Base-by-base conservation (phyloP, 2,113 vertebrate species). In the Micromys minutus region DNA sequence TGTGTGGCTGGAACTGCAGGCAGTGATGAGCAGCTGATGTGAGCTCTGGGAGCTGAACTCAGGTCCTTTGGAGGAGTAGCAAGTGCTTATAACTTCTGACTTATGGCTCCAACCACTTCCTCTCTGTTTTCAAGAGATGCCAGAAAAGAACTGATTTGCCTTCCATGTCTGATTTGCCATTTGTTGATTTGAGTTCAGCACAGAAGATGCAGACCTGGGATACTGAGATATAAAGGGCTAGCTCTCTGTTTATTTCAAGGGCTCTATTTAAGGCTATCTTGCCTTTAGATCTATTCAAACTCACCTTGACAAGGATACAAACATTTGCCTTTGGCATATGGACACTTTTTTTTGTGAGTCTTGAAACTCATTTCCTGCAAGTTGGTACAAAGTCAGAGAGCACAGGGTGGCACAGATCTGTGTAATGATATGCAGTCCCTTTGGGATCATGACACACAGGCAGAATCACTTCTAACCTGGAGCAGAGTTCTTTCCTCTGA, bases 291-390 rank as follows among this genome's bases (percentile, higher is more conserved):
- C 45, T n/a, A 8, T 31, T 85, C 19, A 74, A 13, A 52, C 16
- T 21, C 29, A 22, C 2, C 3, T 13, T 0, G 21, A 21, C 50
- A 36, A 75, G 7, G 47, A 84, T 31, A 4, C 10, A 26, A 1
- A 10, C 19, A 12, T 26, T 29, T n/a, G 19, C 26, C 71, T 74
- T 24, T 61, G 19, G 8, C 8, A 19, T 45, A 12, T 4, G 65
- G n/a, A 7, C 9, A 57, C 26, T 26, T 13, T 5, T 65, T 45
- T 39, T 1, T 29, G 19, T 16, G 31, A 80, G 7, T 39, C 67
- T 34, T 24, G 31, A 19, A 69, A 17, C 0, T 11, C 22, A 59
- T 77, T 87, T 76, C 22, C 75, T 76, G 0, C 0, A 71, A 24
- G 21, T 72, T 42, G 34, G 0, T 47, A 34, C 29, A 80, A 47